phyloP scores from a whole-genome alignment of 2,113 vertebrate species.

The Lepisosteus osseus region DNA sequence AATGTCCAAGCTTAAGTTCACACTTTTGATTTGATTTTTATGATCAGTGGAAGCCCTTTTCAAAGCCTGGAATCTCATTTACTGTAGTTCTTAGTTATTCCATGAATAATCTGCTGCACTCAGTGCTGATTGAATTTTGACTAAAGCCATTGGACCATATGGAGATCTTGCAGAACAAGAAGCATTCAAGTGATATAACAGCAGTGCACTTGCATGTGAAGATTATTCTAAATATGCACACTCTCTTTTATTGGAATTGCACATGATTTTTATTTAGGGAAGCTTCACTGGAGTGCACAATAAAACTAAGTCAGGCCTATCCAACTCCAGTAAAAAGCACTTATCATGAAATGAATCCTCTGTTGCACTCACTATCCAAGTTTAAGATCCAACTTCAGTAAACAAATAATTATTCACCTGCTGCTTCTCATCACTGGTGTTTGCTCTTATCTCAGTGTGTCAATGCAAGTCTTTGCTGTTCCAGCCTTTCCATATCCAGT shows the following conservation, averaged over 20 bases:
- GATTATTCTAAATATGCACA: neutral
- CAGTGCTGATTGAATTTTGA: neutral
- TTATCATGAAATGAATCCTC: slow-evolving; percentile 4
- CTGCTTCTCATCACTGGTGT: neutral
- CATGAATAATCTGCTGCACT: too few relatives aligned
- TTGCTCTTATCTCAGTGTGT: neutral
- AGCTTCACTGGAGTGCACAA: slow-evolving; percentile 4
- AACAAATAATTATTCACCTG: slow-evolving; percentile 23
- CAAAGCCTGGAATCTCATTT: too few relatives aligned
- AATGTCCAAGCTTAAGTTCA: too few relatives aligned
- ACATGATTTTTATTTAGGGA: neutral
- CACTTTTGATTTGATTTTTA: too few relatives aligned
- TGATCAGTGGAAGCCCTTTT: too few relatives aligned
- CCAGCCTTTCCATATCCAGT: too few relatives aligned
- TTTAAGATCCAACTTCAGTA: slow-evolving; percentile 26
- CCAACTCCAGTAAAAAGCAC: slow-evolving; percentile 10
- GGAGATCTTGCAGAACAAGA: neutral
- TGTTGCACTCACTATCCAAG: slow-evolving; percentile 9
- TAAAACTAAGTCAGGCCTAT: slow-evolving; percentile 17
- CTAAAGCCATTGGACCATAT: neutral
- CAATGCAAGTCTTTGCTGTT: neutral
- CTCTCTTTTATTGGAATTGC: slow-evolving; percentile 10
- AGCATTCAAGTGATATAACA: neutral
- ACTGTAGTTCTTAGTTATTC: too few relatives aligned
- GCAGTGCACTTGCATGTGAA: neutral